Evolutionary conservation across 2,113 vertebrate genomes (phyloP), one percentile per base, ranked within the genome.

Genomic region (Amphiprion ocellaris): DNA sequence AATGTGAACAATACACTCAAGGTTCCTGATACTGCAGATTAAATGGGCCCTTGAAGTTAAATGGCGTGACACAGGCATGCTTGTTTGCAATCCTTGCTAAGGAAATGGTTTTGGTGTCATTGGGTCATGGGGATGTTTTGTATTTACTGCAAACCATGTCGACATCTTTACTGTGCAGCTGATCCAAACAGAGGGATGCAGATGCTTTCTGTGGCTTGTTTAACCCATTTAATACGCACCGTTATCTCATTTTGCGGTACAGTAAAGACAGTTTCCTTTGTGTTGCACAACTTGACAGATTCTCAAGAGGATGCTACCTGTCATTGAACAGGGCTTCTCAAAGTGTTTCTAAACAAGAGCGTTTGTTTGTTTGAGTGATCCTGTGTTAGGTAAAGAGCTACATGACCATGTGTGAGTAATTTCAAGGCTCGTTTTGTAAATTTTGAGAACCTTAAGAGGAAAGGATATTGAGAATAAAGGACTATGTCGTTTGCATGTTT

Each of bases 61-160:
- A 70, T 60, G 44, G 49, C 56, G 60, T 50, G 65, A 50, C 68
- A 23, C 60, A 15, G 70, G 63, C 77, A 63, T 30, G 10, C 49
- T 30, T 65, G 62, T 87, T 84, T 86, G 69, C 69, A 68, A 72
- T 79, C 65, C 66, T 58, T 80, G 6, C 53, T 86, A 61, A 83
- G 80, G 79, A 88, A 87, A 79, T 81, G 19, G 49, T 85, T 88
- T 92, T 70, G 56, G 79, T 83, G 87, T 90, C 84, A 89, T 41
- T 74, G 74, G 90, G 84, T 26, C 84, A 82, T 39, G 54, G 82
- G 47, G 82, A 84, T 77, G 77, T 84, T 91, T 79, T 64, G 55
- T 59, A 62, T 85, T 77, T 79, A 60, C 33, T 61, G 63, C 56
- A 68, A 71, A 80, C 55, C 30, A 37, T 80, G 72, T 89, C 76